phyloP scores from a whole-genome alignment of 2,888 invertebrate species.

The Andrena fulva region DNA sequence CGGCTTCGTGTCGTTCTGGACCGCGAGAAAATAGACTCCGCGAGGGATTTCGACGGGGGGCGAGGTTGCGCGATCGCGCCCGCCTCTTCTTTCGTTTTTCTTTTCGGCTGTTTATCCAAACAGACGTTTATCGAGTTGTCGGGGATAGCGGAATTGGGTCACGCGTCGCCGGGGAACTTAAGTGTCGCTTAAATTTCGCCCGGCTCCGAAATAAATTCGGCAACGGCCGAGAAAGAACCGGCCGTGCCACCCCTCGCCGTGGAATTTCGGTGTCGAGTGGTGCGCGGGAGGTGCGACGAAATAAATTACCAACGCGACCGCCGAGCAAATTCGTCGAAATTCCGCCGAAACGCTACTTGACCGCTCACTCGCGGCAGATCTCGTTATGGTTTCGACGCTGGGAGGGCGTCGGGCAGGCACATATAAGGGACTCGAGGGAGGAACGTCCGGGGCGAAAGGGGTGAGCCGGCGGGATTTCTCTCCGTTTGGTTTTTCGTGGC shows the following conservation, averaged over 20 bases:
- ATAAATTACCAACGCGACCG: constrained; percentile 74
- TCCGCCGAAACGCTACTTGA: constrained; percentile 71
- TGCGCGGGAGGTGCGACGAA: constrained; percentile 43
- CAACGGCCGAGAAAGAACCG: constrained; percentile 7
- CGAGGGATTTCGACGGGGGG: not conserved
- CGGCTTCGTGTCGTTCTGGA: not conserved
- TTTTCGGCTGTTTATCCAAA: not conserved
- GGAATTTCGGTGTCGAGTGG: constrained; percentile 27
- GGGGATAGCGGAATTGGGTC: constrained; percentile 23
- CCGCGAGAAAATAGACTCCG: constrained; percentile 33
- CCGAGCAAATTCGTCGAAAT: constrained; percentile 77
- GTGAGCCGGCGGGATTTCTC: constrained; percentile 68
- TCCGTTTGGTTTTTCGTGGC: constrained; percentile 81
- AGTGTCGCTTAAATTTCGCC: constrained; percentile 32
- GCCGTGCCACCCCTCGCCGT: not conserved
- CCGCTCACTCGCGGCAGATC: constrained; percentile 67
- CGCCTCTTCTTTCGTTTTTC: not conserved
- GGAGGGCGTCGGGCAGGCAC: constrained; percentile 15
- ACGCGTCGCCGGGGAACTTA: constrained; percentile 17
- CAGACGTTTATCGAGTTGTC: constrained; percentile 5
- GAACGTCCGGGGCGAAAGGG: constrained; percentile 39
- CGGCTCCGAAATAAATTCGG: constrained; percentile 45
- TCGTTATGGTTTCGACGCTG: constrained; percentile 63
- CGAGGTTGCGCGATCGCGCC: not conserved
- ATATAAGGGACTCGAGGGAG: constrained; percentile 44